Percentiles rank a stretch among this genome's conserved stretches.
Conservation (phyloP, 1,140 invertebrate species). For the Heliconius hewitsoni region DNA sequence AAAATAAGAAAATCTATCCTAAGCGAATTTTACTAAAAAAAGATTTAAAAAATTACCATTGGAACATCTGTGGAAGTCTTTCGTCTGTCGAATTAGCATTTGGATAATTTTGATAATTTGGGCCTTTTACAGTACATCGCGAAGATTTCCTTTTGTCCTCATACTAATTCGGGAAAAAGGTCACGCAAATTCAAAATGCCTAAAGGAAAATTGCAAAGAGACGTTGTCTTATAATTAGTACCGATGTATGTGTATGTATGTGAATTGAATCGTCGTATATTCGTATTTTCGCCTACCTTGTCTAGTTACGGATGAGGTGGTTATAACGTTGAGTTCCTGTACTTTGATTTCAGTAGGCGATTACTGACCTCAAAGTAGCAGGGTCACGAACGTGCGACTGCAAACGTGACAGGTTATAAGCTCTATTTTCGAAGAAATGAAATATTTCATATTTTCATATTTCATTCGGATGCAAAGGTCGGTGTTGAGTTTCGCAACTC, state of each 20-base stretch:
- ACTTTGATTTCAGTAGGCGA: too few species aligned
- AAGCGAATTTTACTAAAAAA: not conserved
- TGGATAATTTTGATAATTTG: slow-evolving; percentile 15
- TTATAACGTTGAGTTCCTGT: too few species aligned
- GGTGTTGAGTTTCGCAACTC: too few species aligned
- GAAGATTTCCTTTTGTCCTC: slow-evolving; percentile 1
- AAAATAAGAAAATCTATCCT: not conserved
- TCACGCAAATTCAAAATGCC: not conserved
- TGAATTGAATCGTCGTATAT: too few species aligned
- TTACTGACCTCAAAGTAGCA: too few species aligned
- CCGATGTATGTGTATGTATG: not conserved
- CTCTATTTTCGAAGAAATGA: too few species aligned
- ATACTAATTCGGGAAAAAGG: not conserved
- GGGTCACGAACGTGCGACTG: too few species aligned
- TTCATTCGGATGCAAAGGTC: too few species aligned
- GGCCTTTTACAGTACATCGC: not conserved
- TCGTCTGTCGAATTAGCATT: slow-evolving; percentile 14
- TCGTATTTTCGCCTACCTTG: too few species aligned
- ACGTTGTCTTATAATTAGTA: not conserved
- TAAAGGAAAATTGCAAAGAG: not conserved
- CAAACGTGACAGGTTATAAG: too few species aligned
- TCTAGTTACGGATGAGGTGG: too few species aligned
- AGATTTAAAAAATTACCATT: not conserved
- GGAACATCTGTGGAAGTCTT: not conserved
- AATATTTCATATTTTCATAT: too few species aligned